Evolutionary conservation across 1,140 invertebrate species (phyloP), one percentile per base, ranked within the genome.

Genomic region (Tyrophagus putrescentiae): DNA sequence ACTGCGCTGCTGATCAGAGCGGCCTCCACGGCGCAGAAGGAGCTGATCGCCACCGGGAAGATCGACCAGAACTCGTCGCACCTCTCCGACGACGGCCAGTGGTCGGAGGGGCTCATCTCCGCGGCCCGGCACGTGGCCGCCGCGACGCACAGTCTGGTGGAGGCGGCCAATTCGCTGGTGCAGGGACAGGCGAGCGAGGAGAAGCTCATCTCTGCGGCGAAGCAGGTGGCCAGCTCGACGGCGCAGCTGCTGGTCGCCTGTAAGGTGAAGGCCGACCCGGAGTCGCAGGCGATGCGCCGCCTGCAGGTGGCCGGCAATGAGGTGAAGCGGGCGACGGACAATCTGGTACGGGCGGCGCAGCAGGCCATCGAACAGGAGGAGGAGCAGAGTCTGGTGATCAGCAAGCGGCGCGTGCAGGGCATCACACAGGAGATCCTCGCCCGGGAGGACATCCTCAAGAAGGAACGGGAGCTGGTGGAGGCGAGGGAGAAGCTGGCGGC

Each of bases 51-150:
- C 60, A 79, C 82, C 64, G 81, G 80, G 45, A 78, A 77, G 68
- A 84, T 93, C 28, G 83, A 85, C 0, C 76, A 84, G 16, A 82
- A 80, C 57, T 84, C 84, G 1, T 72, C 82, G 21, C 84, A 81
- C 16, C 85, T 83, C 31, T 89, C 86, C 0, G 91, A 97, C 70
- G 93, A 98, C 74, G 93, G 92, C 0, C 93, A 98, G 69, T 98
- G 94, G 95, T 97, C 92, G 0, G 92, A 98, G 73, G 95, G 95
- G 3, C 76, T 98, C 3, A 87, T 98, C 33, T 96, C 91, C 0
- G 95, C 94, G 56, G 92, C 95, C 1, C 78, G 89, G 62, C 76
- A 95, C 62, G 94, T 98, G 0, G 94, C 94, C 0, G 93, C 93
- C 0, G 93, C 95, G 0, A 96, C 94, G 0, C 93, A 98, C 71